Percentiles rank a stretch among this genome's conserved stretches.
Conservation (phyloP, 2,797 vertebrate species). For the Dicrostonyx torquatus region DNA sequence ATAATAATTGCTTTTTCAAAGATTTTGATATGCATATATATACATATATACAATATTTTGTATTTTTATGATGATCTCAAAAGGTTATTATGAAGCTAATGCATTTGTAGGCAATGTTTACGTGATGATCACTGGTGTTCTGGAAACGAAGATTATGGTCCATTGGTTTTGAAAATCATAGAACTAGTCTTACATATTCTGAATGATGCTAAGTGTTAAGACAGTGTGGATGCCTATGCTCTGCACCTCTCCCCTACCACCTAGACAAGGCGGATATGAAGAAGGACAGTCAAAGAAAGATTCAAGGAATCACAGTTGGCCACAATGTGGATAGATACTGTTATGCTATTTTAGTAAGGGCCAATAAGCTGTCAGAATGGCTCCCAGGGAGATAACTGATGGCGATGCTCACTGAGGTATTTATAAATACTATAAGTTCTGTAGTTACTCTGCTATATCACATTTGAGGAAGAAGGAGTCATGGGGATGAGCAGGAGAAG, state of each 20-base stretch:
- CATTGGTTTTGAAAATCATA: neutral
- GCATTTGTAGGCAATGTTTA: neutral
- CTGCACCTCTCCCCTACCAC: neutral
- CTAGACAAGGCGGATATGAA: neutral
- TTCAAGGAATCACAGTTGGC: neutral
- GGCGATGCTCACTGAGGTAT: neutral
- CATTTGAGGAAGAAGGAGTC: neutral
- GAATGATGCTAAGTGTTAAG: neutral
- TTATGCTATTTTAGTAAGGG: neutral
- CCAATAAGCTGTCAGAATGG: neutral
- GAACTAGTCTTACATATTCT: neutral
- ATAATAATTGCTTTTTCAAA: neutral
- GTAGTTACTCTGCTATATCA: neutral
- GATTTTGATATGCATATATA: neutral
- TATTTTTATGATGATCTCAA: neutral
- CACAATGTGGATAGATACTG: neutral
- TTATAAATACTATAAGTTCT: neutral
- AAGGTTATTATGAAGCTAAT: neutral
- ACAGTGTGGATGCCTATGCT: neutral
- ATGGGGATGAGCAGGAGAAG: neutral
- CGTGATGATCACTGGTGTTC: neutral
- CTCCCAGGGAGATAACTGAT: neutral
- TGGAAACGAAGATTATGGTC: neutral
- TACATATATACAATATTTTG: neutral
- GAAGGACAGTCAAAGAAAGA: neutral